Base-by-base conservation (phyloP, 2,888 invertebrate genomes). In the Drosophila meridiana region DNA sequence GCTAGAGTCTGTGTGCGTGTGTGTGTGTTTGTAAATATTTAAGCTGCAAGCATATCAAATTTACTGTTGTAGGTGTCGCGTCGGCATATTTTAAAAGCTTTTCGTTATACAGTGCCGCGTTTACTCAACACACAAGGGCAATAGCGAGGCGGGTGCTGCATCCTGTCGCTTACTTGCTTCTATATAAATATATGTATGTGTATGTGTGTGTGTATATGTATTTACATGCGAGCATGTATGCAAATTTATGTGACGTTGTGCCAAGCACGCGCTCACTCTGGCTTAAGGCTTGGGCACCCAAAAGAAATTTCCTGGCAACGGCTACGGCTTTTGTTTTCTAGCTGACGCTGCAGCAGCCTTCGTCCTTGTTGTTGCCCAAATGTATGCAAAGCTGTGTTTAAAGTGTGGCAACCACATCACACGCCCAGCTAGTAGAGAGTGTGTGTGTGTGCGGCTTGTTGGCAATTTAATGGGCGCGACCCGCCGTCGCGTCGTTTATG, bases 11-110 rank as follows among this genome's bases (percentile, higher is more conserved):
- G n/a, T n/a, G 8, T 42, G n/a, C n/a, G 61, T 62, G 68, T 56
- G 63, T 68, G 64, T 63, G 72, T 81, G 82, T 76, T 73, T 81
- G 87, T 89, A 90, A 90, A 90, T 91, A 90, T 90, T 91, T 91
- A 89, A 90, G 87, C 87, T 90, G 80, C 74, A 77, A 83, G 82
- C 81, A 83, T 79, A 87, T 87, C 79, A 83, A 82, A 87, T 90
- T 82, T 82, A 85, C 87, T 82, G 77, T 69, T 72, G 80, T 81
- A 90, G 91, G 90, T 90, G 90, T 91, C 83, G 91, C 90, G 91
- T 90, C 91, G 90, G 91, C 90, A 90, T 91, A 90, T 90, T 90
- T 91, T 90, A 90, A 91, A 91, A 90, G 91, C 91, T 86, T 89
- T 87, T 90, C 83, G 83, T 85, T 91, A 78, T 76, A 86, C 83